These are phyloP conservation scores for Macrophya alboannulata DNA, from an alignment of 2,888 invertebrate species.

Conservation along the genomic window DNA sequence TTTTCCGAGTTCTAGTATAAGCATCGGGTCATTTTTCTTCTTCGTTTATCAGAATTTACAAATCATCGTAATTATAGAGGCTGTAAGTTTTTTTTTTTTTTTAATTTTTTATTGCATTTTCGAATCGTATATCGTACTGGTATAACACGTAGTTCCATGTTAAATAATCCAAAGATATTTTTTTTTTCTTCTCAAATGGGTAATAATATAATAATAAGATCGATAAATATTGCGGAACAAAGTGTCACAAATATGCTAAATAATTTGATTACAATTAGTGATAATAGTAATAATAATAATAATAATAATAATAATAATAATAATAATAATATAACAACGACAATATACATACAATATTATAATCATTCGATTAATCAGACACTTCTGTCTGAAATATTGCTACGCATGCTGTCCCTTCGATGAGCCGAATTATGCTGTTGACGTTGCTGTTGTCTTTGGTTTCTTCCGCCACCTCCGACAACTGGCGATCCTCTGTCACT, in stretches of 20 bases:
- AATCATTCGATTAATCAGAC: conserved; percentile 66
- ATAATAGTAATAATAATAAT: conserved; percentile 4
- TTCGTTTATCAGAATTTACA: too few relatives aligned
- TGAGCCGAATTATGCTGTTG: conserved; percentile 61
- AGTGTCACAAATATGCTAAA: background rate
- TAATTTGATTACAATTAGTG: background rate
- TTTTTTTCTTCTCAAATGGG: background rate
- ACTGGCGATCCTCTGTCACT: conserved; percentile 70
- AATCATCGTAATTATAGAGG: too few relatives aligned
- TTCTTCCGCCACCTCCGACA: conserved; percentile 57
- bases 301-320: conserved; percentile 5
- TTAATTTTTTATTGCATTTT: background rate
- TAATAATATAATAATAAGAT: background rate
- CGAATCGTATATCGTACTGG: too few relatives aligned
- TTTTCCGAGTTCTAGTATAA: background rate
- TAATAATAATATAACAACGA: background rate
- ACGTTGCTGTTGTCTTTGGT: conserved; percentile 55
- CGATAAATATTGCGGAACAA: background rate
- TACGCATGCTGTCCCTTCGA: conserved; percentile 73
- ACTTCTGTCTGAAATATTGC: conserved; percentile 75
- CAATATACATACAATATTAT: background rate
- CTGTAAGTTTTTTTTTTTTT: background rate
- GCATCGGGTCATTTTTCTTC: background rate
- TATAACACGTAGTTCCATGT: background rate
- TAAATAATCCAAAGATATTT: background rate